Percentiles rank a stretch among this genome's conserved stretches.
phyloP scores from a whole-genome alignment of 2,888 invertebrate species.

The Tuta absoluta region DNA sequence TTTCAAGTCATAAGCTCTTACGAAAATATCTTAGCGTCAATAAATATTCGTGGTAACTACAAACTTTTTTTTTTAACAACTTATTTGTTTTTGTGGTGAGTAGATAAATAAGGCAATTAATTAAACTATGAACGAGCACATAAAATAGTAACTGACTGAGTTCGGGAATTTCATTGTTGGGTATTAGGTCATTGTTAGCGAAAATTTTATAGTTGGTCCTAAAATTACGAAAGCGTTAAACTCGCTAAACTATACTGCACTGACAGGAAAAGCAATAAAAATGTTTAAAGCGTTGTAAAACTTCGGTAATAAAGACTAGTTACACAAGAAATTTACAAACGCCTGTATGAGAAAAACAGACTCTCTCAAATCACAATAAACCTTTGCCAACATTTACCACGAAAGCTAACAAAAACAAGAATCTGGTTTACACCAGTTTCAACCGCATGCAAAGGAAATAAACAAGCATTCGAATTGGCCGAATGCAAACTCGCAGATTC shows the following conservation, averaged over 20 bases:
- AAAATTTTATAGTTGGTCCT: slow-evolving; percentile 3
- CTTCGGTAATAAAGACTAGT: slow-evolving; percentile 17
- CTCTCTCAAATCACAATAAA: slow-evolving; percentile 17
- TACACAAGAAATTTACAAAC: slow-evolving; percentile 12
- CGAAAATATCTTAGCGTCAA: no score
- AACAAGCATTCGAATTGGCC: slow-evolving; percentile 28
- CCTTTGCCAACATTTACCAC: slow-evolving; percentile 17
- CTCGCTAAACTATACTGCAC: slow-evolving; percentile 9
- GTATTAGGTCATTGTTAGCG: not conserved
- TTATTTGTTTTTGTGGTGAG: no score
- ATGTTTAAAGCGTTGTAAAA: slow-evolving; percentile 12
- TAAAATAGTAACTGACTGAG: slow-evolving; percentile 1
- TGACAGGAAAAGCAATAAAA: slow-evolving; percentile 10
- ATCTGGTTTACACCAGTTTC: slow-evolving; percentile 21
- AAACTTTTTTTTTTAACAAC: no score
- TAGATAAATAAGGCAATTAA: no score
- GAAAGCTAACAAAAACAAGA: slow-evolving; percentile 17
- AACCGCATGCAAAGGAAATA: slow-evolving; percentile 21
- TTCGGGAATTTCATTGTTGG: no score
- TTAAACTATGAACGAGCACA: not conserved
- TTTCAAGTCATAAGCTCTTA: no score
- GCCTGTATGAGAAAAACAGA: slow-evolving; percentile 1
- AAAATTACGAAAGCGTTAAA: slow-evolving; percentile 9
- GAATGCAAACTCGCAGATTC: slow-evolving; percentile 23
- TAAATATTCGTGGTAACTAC: no score